Percentiles rank a stretch among this genome's conserved stretches.
Conservation (phyloP, 1,140 invertebrate species). For the Drosophila simulans region DNA sequence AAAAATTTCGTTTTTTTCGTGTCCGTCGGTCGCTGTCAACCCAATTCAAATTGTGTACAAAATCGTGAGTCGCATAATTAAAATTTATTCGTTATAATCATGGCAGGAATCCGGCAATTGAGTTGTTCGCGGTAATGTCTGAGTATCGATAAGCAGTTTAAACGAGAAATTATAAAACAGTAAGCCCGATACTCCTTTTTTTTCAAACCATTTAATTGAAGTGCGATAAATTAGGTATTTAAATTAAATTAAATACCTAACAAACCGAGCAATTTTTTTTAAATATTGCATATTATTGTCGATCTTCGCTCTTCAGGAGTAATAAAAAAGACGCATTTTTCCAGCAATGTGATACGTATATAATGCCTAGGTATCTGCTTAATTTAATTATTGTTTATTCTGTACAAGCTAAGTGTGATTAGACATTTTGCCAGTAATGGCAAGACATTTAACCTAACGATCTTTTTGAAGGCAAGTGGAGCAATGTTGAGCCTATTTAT, state of each 20-base stretch:
- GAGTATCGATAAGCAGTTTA: constrained; percentile 14
- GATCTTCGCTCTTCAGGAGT: no score
- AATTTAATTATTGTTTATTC: constrained; percentile 46
- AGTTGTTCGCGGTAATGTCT: constrained; percentile 43
- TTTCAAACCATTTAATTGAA: background rate
- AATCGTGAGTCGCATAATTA: constrained; percentile 80
- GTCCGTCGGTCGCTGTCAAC: constrained; percentile 65
- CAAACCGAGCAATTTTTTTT: no score
- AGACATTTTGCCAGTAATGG: constrained; percentile 31
- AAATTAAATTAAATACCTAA: no score
- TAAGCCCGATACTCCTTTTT: background rate
- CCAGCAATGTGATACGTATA: no score
- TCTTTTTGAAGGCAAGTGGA: constrained; percentile 15
- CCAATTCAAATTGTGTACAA: constrained; percentile 82
- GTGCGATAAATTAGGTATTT: no score
- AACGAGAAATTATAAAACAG: constrained; percentile 22
- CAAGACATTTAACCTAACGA: constrained; percentile 29
- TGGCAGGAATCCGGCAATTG: constrained; percentile 65
- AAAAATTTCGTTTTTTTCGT: constrained; percentile 50
- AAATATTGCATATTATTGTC: no score
- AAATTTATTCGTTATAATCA: constrained; percentile 73
- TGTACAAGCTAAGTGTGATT: constrained; percentile 30
- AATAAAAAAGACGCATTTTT: no score
- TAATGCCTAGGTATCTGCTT: constrained; percentile 5
- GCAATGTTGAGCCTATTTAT: constrained; percentile 48